A percentile compares a stretch with the other conserved stretches of the same genome.
Conservation (phyloP, 2,888 invertebrate species). For the Acronicta psi region DNA sequence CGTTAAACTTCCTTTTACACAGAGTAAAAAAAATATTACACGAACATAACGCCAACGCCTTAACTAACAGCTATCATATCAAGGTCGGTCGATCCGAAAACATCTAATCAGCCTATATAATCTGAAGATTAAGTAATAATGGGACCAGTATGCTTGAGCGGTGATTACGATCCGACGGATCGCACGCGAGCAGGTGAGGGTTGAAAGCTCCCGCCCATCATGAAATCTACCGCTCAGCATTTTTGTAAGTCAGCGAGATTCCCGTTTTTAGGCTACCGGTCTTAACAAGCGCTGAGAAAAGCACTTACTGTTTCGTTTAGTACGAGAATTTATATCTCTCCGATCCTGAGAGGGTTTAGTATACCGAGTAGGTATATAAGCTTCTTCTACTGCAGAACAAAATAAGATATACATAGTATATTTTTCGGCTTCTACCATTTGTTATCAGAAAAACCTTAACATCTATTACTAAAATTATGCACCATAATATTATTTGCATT, state of each 20-base stretch:
- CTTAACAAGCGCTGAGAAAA: constrained; percentile 33
- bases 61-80: constrained; percentile 40
- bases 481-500: too few species aligned
- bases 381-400: too few species aligned
- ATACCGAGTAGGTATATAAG: too few species aligned
- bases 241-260: constrained; percentile 39
- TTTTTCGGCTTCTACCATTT: too few species aligned
- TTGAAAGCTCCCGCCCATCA: constrained; percentile 43
- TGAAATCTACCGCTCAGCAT: constrained; percentile 44
- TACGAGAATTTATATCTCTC: constrained; percentile 12
- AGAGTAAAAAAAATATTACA: constrained; percentile 23
- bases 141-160: constrained; percentile 42
- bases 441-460: too few species aligned
- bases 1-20: constrained; percentile 16
- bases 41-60: constrained; percentile 18
- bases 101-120: constrained; percentile 47
- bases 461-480: too few species aligned
- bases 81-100: constrained; percentile 38
- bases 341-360: constrained; percentile 8
- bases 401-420: too few species aligned
- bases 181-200: constrained; percentile 32
- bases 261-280: constrained; percentile 25
- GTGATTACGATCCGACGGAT: constrained; percentile 44
- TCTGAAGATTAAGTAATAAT: constrained; percentile 57
- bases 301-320: constrained; percentile 37